A percentile compares a stretch with the other conserved stretches of the same genome.
These are phyloP conservation scores for Zaprionus inermis DNA, from an alignment of 1,140 invertebrate genomes.

Conservation along the genomic window DNA sequence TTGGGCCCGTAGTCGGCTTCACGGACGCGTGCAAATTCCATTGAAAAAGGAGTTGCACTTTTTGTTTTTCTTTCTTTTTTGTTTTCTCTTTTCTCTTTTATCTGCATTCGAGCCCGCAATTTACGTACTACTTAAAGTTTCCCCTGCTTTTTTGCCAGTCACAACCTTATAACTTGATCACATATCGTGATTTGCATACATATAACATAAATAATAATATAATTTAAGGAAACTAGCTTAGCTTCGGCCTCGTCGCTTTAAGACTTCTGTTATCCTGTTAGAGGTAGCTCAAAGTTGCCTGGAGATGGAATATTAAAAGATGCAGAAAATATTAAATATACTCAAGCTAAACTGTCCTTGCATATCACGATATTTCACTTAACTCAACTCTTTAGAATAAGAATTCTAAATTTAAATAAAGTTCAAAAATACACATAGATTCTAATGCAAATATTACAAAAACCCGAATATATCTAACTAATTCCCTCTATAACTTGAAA, in stretches of 20 bases:
- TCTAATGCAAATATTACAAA: no score
- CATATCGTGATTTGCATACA: slow-evolving; percentile 4
- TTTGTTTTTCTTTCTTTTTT: slow-evolving; percentile 16
- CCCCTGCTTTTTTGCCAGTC: neutral
- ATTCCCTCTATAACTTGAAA: no score
- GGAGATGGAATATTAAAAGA: no score
- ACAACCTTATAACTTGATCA: neutral
- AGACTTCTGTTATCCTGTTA: no score
- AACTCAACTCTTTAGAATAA: no score
- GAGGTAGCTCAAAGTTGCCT: no score
- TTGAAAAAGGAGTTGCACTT: slow-evolving; percentile 63
- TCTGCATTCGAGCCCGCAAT: slow-evolving; percentile 65
- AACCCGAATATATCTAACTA: no score
- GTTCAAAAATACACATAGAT: no score
- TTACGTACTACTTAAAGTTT: slow-evolving; percentile 57
- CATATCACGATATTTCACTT: no score
- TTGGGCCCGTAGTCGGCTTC: slow-evolving; percentile 35
- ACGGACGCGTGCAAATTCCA: slow-evolving; percentile 76
- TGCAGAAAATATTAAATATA: no score
- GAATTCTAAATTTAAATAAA: no score
- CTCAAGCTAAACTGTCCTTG: neutral
- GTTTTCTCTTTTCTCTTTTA: slow-evolving; percentile 36
- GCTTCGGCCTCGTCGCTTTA: neutral
- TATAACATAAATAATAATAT: neutral
- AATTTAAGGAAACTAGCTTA: neutral